Evolutionary conservation across 2,888 invertebrate genomes (phyloP).

Genomic region (Ectemnius continuus): DNA sequence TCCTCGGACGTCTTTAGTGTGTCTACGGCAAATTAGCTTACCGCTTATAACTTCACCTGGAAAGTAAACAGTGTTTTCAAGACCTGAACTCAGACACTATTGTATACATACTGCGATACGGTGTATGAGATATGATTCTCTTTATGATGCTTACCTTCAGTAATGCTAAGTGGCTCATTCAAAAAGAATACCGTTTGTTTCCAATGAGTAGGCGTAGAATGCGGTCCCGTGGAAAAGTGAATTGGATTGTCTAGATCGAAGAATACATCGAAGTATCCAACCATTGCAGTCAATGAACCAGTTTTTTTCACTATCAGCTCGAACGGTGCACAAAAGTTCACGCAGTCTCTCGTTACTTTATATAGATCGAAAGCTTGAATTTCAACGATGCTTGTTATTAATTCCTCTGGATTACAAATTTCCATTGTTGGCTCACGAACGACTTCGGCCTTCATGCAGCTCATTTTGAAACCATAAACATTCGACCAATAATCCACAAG

Average conservation of each 20-base stretch:
- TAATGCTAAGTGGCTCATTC: conserved; percentile 85
- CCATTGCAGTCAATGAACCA: conserved; percentile 87
- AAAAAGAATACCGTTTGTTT: conserved; percentile 95
- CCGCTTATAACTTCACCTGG: conserved; percentile 83
- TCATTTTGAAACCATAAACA: conserved; percentile 97
- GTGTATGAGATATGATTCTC: too few relatives aligned
- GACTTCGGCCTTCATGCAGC: conserved; percentile 91
- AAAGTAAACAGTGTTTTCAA: conserved; percentile 45
- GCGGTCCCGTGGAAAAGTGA: conserved; percentile 89
- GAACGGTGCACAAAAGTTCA: conserved; percentile 87
- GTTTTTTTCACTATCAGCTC: conserved; percentile 82
- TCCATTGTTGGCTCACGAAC: conserved; percentile 88
- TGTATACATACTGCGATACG: background rate
- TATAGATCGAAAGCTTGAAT: conserved; percentile 83
- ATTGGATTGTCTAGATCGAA: conserved; percentile 86
- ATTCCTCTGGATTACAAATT: conserved; percentile 76
- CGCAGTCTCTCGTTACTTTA: conserved; percentile 85
- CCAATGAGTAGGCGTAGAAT: conserved; percentile 91
- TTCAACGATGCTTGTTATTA: conserved; percentile 72
- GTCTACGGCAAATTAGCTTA: conserved; percentile 86
- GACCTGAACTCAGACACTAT: background rate
- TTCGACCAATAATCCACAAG: conserved; percentile 93
- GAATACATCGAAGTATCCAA: conserved; percentile 94
- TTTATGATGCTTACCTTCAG: conserved; percentile 79
- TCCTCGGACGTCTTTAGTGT: conserved; percentile 86